A percentile compares a stretch with the other conserved stretches of the same genome.
Evolutionary conservation across 2,113 vertebrate species (phyloP).

Genomic region (Cettia cetti): DNA sequence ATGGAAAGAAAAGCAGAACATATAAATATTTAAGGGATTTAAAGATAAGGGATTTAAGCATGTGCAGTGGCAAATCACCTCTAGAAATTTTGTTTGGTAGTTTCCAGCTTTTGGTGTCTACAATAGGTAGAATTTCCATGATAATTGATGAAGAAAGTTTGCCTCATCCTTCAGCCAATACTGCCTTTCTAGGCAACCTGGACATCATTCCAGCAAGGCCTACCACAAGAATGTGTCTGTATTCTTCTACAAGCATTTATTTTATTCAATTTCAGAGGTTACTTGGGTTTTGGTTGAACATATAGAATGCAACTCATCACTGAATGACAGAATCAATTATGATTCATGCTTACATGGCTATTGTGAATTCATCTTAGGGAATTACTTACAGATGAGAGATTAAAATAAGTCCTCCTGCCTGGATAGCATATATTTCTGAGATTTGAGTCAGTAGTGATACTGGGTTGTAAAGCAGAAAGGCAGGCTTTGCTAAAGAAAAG

Average conservation of each 20-base stretch:
- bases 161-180: not conserved
- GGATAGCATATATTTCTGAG: not conserved
- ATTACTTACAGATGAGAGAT: not conserved
- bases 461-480: not conserved
- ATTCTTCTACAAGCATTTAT: not conserved
- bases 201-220: not conserved
- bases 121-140: not conserved
- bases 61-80: constrained; percentile 23
- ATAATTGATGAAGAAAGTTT: not conserved
- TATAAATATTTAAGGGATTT: constrained; percentile 20
- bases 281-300: not conserved
- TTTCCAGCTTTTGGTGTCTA: not conserved
- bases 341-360: not conserved
- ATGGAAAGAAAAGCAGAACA: constrained; percentile 31
- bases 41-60: constrained; percentile 46
- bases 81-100: not conserved
- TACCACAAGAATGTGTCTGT: not conserved
- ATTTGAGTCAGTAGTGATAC: not conserved
- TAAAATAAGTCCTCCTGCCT: not conserved
- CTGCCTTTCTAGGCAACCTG: not conserved
- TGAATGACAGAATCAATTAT: not conserved
- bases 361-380: not conserved
- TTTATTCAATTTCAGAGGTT: not conserved
- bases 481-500: not conserved
- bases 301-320: not conserved